Conservation (phyloP, 35 echinoderm and acorn worm genomes). For the Amphiura filiformis region DNA sequence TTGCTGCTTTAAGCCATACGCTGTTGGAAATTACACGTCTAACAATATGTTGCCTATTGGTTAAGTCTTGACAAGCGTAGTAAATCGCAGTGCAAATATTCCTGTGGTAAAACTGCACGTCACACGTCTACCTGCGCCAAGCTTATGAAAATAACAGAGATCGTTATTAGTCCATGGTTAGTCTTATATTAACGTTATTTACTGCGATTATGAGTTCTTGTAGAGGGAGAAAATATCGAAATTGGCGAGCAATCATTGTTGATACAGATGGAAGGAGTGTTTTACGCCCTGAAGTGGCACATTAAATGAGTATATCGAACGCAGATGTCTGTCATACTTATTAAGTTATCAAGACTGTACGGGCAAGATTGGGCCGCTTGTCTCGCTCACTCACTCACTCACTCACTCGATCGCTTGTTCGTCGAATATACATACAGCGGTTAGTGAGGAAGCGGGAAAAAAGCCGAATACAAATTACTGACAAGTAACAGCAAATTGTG, state of each 20-base stretch:
- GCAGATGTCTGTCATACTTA: neutral
- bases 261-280: conserved; percentile 6
- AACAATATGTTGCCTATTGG: neutral
- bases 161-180: neutral
- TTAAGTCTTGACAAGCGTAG: neutral
- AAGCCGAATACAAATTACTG: neutral
- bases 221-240: neutral
- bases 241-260: conserved; percentile 4
- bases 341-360: neutral
- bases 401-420: too few relatives aligned
- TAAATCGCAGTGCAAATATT: neutral
- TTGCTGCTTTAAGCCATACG: neutral
- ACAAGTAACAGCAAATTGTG: neutral
- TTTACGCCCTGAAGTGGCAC: neutral
- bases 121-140: neutral
- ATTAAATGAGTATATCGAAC: conserved; percentile 8
- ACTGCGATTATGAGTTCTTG: conserved; percentile 11
- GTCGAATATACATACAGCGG: too few relatives aligned
- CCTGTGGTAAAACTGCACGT: neutral
- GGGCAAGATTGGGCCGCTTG: neutral
- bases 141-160: neutral
- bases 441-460: too few relatives aligned
- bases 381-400: too few relatives aligned
- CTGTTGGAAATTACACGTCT: conserved; percentile 2
- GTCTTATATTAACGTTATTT: conserved; percentile 8